Base-by-base conservation (phyloP, 37 sponge, comb jelly and placozoan species). In the Spongia lamella region DNA sequence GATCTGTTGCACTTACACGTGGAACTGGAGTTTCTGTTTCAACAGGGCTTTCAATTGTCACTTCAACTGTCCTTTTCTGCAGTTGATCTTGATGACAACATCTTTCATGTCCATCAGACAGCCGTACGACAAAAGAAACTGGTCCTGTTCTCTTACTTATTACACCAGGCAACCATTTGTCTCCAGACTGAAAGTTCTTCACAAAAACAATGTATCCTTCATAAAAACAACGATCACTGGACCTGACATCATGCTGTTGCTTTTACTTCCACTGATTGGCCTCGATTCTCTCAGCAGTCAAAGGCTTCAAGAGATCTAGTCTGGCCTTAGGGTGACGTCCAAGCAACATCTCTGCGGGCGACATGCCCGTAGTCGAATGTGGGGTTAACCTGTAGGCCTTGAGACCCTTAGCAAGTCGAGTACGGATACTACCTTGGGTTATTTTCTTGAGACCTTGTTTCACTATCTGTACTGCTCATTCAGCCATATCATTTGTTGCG, bases 381-480 rank as follows among this genome's bases (percentile, higher is more conserved):
- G 76, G 76, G 7, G 76, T 75, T 20, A 49, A 32, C 3, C 76
- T 26, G 26, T 75, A 61, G 0, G 52, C 21, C 21, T 22, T 38
- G 47, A 75, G 63, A 11, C 59, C 13, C 36, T 31, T 61, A 30
- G 76, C 62, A 1, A 75, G 17, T 21, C 63, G 63, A 4, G 62
- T 9, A 11, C 25, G 20, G 1, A 60, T 19, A 17, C 56, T 53
- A 40, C 63, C 63, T 3, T 32, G 3, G 3, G 39, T 38, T 29
- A 72, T 36, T 26, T 82, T 73, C 60, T 53, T 55, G 50, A 73
- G 31, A 14, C 74, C 83, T 20, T 39, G 52, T 57, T 82, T 73
- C 38, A 73, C 37, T 20, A 22, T 64, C 50, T 65, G 61, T n/a
- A 82, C 83, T 7, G 61, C 67, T 35, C 58, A 21, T 64, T 64